These are phyloP conservation scores for Chromis chromis DNA, from an alignment of 2,797 vertebrate species.

Conservation along the genomic window DNA sequence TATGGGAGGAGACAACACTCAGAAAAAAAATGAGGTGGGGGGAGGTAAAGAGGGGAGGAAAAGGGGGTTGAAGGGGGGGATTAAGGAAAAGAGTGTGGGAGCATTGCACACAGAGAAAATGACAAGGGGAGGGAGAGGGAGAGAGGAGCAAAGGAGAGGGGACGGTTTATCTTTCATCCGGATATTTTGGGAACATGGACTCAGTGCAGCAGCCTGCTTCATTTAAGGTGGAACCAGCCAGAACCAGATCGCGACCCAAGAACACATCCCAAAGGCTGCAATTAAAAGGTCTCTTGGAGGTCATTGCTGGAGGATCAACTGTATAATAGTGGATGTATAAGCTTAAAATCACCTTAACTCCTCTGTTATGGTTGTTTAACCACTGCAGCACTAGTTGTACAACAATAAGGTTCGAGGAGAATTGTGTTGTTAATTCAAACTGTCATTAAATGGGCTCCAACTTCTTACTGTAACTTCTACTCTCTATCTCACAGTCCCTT, in stretches of 20 bases:
- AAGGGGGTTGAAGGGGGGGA: conserved; percentile 12
- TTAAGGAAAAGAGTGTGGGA: conserved; percentile 59
- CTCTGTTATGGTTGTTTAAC: conserved; percentile 4
- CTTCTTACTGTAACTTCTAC: neutral
- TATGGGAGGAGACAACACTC: conserved; percentile 41
- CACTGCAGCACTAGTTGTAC: neutral
- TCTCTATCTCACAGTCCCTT: neutral
- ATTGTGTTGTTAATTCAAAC: too few species aligned
- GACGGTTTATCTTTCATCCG: conserved; percentile 77
- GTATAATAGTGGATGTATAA: conserved; percentile 7
- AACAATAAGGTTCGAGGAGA: neutral
- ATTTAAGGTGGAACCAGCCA: conserved; percentile 66
- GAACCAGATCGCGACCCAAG: conserved; percentile 50
- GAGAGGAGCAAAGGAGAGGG: conserved; percentile 37
- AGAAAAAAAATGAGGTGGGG: neutral
- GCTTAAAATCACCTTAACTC: conserved; percentile 8
- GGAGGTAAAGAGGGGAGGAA: neutral
- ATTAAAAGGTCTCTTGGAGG: conserved; percentile 51
- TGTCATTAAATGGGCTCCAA: neutral
- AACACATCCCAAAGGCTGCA: conserved; percentile 47
- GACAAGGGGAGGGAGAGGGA: conserved; percentile 50
- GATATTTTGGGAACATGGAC: conserved; percentile 85
- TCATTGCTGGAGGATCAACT: conserved; percentile 6
- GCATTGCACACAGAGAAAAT: conserved; percentile 50
- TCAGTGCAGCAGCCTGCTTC: conserved; percentile 62